Evolutionary conservation across 2,797 vertebrate genomes (phyloP), one percentile per base, ranked within the genome.

Genomic region (Enteromius radiatus): DNA sequence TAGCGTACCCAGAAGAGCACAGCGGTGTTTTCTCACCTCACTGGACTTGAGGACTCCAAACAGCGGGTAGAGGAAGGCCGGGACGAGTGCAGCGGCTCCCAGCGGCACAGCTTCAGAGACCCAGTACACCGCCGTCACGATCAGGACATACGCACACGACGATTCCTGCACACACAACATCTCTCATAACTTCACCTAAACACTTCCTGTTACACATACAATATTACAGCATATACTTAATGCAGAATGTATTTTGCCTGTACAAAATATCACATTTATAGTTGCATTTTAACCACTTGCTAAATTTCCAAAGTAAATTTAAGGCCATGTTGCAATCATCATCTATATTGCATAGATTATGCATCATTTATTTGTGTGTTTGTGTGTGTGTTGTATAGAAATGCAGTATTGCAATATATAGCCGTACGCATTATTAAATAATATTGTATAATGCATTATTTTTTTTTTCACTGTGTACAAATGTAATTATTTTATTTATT

Each of bases 1-100:
- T 52, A 19, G 21, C 19, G 23, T 6, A 41, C 23, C 5, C 23
- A 26, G 41, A 3, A 45, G 26, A 1, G 28, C 4, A 19, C 33
- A 17, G 31, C 49, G 65, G 45, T 5, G 28, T 10, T 9, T 14
- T 84, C 96, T 96, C 86, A 99, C 98, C 97, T 99, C 97, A 1
- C 96, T 99, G 89, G 98, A 98, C 84, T 98, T 98, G 43, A 99
- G 97, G 10, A 99, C 97, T 84, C 98, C 98, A 45, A 99, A 99
- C 77, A 99, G 94, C 0, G 98, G 98, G 78, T 98, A 99, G 5
- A 99, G 95, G 90, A 99, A 99, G 59, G 98, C 98, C 0, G 98
- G 98, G 19, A 99, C 97, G 80, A 99, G 91, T 10, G 98, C 98
- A 15, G 97, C 98, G 17, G 98, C 98, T 47, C 98, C 98, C 1